phyloP scores from a whole-genome alignment of 2,888 invertebrate genomes.

The Tuberolachnus salignus region DNA sequence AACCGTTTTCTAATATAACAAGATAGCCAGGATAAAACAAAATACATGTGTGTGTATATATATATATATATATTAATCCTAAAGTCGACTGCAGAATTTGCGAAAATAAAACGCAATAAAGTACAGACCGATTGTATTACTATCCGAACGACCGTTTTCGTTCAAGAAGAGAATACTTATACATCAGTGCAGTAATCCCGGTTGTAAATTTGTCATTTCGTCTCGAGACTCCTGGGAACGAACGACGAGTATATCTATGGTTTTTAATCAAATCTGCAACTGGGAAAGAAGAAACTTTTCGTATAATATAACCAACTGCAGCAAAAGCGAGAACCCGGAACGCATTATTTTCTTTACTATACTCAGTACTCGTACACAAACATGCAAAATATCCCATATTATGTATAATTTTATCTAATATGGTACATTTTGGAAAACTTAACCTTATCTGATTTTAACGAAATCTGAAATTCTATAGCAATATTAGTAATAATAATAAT shows the following conservation, averaged over 20 bases:
- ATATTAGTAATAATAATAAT: too few species aligned
- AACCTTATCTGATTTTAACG: too few species aligned
- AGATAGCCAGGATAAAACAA: neutral
- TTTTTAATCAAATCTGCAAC: slow-evolving; percentile 46
- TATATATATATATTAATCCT: too few species aligned
- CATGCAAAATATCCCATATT: too few species aligned
- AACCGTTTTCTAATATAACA: neutral
- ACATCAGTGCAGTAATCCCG: slow-evolving; percentile 34
- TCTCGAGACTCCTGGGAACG: slow-evolving; percentile 19
- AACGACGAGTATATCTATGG: slow-evolving; percentile 1
- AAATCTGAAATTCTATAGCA: too few species aligned
- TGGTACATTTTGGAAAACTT: too few species aligned
- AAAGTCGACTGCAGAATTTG: neutral
- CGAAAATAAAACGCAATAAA: slow-evolving; percentile 29
- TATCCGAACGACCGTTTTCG: slow-evolving; percentile 16
- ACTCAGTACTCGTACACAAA: neutral
- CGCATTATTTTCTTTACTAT: slow-evolving; percentile 20
- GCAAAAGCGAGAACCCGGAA: slow-evolving; percentile 2
- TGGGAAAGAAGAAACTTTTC: slow-evolving; percentile 7
- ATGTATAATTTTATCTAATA: too few species aligned
- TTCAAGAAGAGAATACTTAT: slow-evolving; percentile 18
- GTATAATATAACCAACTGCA: neutral
- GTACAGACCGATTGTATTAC: slow-evolving; percentile 14
- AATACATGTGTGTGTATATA: too few species aligned
- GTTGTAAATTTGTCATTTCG: slow-evolving; percentile 49